Conservation (phyloP, 2,888 invertebrate genomes). For the Encarsia formosa region DNA sequence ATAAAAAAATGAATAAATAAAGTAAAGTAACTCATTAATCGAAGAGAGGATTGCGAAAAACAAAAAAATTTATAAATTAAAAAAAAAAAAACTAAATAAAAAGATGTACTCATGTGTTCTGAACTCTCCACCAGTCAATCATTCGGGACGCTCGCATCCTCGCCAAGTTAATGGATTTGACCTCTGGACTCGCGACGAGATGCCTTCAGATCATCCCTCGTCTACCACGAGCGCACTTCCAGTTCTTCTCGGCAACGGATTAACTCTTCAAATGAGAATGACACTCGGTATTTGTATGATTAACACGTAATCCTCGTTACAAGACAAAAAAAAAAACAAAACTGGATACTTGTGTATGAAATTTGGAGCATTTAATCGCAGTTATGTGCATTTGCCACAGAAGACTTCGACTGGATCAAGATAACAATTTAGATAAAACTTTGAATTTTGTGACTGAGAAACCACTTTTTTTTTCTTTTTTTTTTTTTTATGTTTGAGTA, state of each 20-base stretch:
- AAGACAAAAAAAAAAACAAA: slow-evolving; percentile 31
- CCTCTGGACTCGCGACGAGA: no score
- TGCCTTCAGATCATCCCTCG: no score
- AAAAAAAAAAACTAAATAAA: slow-evolving; percentile 36
- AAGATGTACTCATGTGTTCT: slow-evolving; percentile 50
- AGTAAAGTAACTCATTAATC: slow-evolving; percentile 29
- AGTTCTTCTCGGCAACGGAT: no score
- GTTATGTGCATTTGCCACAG: slow-evolving; percentile 10
- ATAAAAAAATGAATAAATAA: no score
- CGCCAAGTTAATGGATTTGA: no score
- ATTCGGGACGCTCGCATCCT: slow-evolving; percentile 52
- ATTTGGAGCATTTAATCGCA: no score
- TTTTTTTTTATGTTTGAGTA: slow-evolving; percentile 11
- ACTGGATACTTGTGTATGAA: no score
- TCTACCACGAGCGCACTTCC: no score
- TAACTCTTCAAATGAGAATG: slow-evolving; percentile 51
- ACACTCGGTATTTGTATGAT: slow-evolving; percentile 53
- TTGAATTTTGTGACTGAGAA: no score
- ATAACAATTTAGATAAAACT: background rate
- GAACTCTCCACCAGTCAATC: slow-evolving; percentile 50
- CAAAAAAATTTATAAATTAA: slow-evolving; percentile 33
- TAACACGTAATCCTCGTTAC: slow-evolving; percentile 52
- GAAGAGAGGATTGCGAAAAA: slow-evolving; percentile 28
- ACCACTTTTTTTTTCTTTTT: slow-evolving; percentile 3
- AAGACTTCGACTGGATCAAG: slow-evolving; percentile 9